These are phyloP conservation scores for Orius insidiosus DNA, from an alignment of 1,140 invertebrate genomes.

Conservation along the genomic window DNA sequence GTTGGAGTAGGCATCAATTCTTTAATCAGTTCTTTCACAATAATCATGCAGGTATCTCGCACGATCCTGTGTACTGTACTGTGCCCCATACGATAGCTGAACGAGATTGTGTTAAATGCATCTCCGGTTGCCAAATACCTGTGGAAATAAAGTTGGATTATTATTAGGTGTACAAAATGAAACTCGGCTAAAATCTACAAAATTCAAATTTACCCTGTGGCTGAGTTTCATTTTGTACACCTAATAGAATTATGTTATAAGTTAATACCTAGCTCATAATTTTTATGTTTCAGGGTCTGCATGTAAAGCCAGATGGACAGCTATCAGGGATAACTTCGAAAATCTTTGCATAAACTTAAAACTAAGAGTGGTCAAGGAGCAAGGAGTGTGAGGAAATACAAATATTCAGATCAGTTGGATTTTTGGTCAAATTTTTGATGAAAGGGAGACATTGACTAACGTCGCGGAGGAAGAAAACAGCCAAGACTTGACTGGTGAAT, in stretches of 20 bases:
- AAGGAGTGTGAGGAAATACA: background rate
- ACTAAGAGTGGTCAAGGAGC: conserved; percentile 1
- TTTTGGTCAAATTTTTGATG: conserved; percentile 1
- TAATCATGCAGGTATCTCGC: conserved; percentile 12
- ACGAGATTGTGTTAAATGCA: conserved; percentile 15
- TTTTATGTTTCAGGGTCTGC: background rate
- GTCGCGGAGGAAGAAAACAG: background rate
- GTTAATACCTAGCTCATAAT: too few relatives aligned
- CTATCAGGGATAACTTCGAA: background rate
- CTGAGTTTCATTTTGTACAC: too few relatives aligned
- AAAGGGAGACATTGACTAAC: background rate
- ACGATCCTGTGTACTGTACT: conserved; percentile 16
- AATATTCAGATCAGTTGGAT: background rate
- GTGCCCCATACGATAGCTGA: conserved; percentile 16
- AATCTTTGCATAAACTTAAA: background rate
- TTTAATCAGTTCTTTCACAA: conserved; percentile 11
- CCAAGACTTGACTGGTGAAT: background rate
- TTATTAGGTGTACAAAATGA: too few relatives aligned
- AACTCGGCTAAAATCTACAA: too few relatives aligned
- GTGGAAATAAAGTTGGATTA: too few relatives aligned
- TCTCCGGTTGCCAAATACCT: too few relatives aligned
- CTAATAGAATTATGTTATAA: too few relatives aligned
- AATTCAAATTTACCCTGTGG: too few relatives aligned
- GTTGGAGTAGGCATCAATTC: too few relatives aligned
- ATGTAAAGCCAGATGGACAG: background rate